These are phyloP conservation scores for Ctenosaura bakeri DNA, from an alignment of 2,797 vertebrate species.

Conservation along the genomic window DNA sequence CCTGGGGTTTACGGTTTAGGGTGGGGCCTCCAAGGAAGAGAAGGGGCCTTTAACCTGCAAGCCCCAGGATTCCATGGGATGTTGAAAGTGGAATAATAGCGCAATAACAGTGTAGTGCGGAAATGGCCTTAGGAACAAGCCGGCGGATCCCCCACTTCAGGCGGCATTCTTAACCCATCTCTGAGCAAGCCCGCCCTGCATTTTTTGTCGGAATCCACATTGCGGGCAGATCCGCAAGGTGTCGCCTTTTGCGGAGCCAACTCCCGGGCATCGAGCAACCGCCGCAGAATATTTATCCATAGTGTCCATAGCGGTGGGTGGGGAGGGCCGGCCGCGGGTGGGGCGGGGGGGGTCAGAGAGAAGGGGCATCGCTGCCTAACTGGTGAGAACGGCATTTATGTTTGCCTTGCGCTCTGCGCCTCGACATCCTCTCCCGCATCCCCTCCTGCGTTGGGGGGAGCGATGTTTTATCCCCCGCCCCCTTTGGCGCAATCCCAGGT, in stretches of 20 bases:
- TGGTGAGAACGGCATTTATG: neutral
- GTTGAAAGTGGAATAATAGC: too few relatives aligned
- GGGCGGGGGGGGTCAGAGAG: neutral
- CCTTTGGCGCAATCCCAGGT: neutral
- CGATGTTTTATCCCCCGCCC: too few relatives aligned
- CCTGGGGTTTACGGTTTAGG: too few relatives aligned
- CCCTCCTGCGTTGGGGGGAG: neutral
- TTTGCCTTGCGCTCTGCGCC: neutral
- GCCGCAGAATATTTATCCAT: too few relatives aligned
- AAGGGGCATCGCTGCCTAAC: neutral
- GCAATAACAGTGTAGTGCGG: too few relatives aligned
- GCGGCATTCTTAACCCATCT: neutral
- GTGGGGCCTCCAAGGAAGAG: too few relatives aligned
- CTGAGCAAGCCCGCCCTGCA: neutral
- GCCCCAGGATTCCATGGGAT: neutral
- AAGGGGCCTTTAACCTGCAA: too few relatives aligned
- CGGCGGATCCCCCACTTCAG: neutral
- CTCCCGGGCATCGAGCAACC: neutral
- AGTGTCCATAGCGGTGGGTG: neutral
- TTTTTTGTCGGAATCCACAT: neutral
- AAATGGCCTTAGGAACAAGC: too few relatives aligned
- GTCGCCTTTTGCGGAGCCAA: slow-evolving; percentile 77
- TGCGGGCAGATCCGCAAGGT: slow-evolving; percentile 75
- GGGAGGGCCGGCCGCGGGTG: neutral
- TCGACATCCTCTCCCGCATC: neutral